phyloP scores from a whole-genome alignment of 2,888 invertebrate genomes.

The Cephalotes varians region DNA sequence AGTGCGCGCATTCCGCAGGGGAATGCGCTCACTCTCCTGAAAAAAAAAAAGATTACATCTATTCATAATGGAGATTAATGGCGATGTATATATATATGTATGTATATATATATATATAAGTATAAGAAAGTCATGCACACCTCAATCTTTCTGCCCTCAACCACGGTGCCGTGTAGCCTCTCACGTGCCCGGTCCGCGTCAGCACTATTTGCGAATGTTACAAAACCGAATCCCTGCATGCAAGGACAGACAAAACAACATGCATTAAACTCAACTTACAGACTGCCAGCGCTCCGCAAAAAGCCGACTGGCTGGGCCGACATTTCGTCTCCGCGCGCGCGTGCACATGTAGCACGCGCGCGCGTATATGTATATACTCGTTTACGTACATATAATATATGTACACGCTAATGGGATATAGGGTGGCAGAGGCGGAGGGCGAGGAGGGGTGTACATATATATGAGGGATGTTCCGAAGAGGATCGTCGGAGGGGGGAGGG shows the following conservation, averaged over 20 bases:
- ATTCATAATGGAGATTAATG: conserved; percentile 71
- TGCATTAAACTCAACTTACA: conserved; percentile 91
- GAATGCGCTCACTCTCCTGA: conserved; percentile 58
- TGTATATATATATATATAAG: conserved; percentile 79
- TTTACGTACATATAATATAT: conserved; percentile 41
- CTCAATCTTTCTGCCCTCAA: conserved; percentile 99
- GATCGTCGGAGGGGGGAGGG: not conserved
- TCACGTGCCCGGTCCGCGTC: conserved; percentile 99
- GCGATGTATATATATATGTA: conserved; percentile 84
- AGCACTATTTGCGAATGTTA: conserved; percentile 99
- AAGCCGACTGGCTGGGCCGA: conserved; percentile 73
- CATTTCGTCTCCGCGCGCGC: conserved; percentile 65
- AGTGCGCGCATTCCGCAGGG: conserved; percentile 15
- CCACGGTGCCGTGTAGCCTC: conserved; percentile 99
- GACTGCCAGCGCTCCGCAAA: conserved; percentile 83
- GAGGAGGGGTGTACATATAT: not conserved
- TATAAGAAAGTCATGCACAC: conserved; percentile 95
- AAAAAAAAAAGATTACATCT: conserved; percentile 68
- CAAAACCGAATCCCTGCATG: conserved; percentile 99
- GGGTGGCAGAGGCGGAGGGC: not conserved
- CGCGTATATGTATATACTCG: conserved; percentile 6
- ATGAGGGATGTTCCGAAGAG: not conserved
- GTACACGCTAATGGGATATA: not conserved
- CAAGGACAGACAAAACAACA: conserved; percentile 97
- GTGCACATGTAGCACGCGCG: conserved; percentile 35